These are phyloP conservation scores for Empidonax traillii DNA, from an alignment of 2,113 vertebrate genomes.

Conservation along the genomic window DNA sequence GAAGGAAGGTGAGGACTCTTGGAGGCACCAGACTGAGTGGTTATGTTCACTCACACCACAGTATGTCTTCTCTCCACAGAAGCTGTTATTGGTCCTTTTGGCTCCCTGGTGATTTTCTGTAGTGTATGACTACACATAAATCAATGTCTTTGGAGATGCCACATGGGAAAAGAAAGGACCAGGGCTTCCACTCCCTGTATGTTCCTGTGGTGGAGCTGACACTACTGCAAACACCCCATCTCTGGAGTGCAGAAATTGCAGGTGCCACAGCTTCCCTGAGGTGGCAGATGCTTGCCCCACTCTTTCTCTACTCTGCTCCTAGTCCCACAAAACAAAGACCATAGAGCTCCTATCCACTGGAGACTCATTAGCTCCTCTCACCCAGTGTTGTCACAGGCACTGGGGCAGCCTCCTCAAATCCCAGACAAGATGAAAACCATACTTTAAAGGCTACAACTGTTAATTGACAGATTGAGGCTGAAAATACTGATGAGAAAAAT, in stretches of 20 bases:
- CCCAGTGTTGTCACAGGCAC: neutral
- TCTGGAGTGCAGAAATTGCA: neutral
- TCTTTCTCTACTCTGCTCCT: neutral
- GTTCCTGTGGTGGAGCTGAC: neutral
- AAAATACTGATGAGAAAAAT: neutral
- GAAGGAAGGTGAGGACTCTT: slow-evolving; percentile 79
- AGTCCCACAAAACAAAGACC: neutral
- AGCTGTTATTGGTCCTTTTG: neutral
- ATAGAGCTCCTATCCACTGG: neutral
- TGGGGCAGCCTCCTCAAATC: neutral
- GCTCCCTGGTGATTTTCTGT: slow-evolving; percentile 1
- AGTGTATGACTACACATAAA: neutral
- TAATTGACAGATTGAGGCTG: neutral
- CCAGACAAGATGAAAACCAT: neutral
- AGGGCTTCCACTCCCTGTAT: neutral
- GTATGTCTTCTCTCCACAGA: slow-evolving; percentile 2
- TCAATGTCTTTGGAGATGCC: neutral
- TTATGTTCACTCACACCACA: neutral
- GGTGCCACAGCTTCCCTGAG: neutral
- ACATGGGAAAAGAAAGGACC: neutral
- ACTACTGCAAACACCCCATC: neutral
- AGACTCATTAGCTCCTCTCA: neutral
- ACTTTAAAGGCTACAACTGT: neutral
- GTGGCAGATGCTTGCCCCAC: neutral
- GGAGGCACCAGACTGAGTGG: neutral